phyloP scores from a whole-genome alignment of 2,113 vertebrate genomes.

The Phocoena sinus region DNA sequence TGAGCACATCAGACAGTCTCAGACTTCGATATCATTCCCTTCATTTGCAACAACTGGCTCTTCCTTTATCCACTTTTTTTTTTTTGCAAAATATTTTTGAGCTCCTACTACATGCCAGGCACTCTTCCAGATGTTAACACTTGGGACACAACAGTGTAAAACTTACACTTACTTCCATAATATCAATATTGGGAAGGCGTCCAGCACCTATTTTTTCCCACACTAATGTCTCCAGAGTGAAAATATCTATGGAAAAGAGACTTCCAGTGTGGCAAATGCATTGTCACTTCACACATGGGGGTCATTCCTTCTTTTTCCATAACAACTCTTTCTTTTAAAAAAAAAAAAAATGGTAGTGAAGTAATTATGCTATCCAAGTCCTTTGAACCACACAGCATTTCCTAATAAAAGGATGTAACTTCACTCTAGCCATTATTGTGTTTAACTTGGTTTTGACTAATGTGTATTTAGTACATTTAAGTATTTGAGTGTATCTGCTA shows the following conservation, averaged over 20 bases:
- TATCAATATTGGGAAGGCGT: not conserved
- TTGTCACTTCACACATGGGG: not conserved
- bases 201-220: not conserved
- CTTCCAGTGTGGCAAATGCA: not conserved
- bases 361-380: not conserved
- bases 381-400: not conserved
- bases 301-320: not conserved
- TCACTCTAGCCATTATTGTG: not conserved
- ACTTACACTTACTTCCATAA: not conserved
- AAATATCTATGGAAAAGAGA: not conserved
- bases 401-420: not conserved
- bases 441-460: not conserved
- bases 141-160: not conserved
- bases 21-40: not conserved
- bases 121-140: not conserved
- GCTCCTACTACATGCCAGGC: not conserved
- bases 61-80: not conserved
- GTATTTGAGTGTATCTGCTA: not conserved
- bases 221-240: not conserved
- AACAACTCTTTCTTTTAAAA: not conserved
- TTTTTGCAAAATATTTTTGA: not conserved
- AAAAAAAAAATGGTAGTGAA: not conserved
- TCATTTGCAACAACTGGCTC: not conserved
- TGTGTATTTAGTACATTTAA: not conserved
- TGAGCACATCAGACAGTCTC: not conserved